A percentile compares a stretch with the other conserved stretches of the same genome.
Conservation (phyloP, 2,797 vertebrate species). For the Lepilemur septentrionalis region DNA sequence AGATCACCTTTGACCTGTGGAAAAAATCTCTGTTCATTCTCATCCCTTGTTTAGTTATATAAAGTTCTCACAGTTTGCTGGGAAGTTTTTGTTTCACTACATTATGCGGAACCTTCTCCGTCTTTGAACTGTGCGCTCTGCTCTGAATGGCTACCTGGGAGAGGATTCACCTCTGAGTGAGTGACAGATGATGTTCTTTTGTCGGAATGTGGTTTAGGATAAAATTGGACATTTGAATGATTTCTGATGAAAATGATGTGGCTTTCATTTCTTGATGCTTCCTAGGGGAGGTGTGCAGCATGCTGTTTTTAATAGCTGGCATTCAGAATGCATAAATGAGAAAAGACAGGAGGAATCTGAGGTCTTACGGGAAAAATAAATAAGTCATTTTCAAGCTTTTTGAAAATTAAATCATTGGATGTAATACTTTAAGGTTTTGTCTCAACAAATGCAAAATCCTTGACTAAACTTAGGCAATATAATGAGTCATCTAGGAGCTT, state of each 20-base stretch:
- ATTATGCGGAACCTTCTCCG: not conserved
- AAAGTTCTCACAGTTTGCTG: not conserved
- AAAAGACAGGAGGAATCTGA: not conserved
- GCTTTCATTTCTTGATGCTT: not conserved
- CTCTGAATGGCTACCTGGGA: not conserved
- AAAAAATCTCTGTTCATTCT: not conserved
- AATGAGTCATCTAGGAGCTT: not conserved
- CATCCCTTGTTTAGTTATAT: not conserved
- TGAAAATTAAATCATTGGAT: not conserved
- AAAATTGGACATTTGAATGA: not conserved
- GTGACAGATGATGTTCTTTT: not conserved
- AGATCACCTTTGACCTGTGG: not conserved
- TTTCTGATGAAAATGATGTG: not conserved
- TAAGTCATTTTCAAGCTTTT: not conserved
- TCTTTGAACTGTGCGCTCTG: not conserved
- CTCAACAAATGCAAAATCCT: not conserved
- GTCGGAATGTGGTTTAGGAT: not conserved
- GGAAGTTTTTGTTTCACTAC: not conserved
- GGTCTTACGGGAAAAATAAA: not conserved
- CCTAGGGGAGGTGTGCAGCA: not conserved
- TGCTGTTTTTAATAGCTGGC: not conserved
- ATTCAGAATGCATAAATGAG: not conserved
- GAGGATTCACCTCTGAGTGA: not conserved
- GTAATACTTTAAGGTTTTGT: not conserved
- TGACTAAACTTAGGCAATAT: not conserved